Base-by-base conservation (phyloP, 2,113 vertebrate species). In the Tautogolabrus adspersus region DNA sequence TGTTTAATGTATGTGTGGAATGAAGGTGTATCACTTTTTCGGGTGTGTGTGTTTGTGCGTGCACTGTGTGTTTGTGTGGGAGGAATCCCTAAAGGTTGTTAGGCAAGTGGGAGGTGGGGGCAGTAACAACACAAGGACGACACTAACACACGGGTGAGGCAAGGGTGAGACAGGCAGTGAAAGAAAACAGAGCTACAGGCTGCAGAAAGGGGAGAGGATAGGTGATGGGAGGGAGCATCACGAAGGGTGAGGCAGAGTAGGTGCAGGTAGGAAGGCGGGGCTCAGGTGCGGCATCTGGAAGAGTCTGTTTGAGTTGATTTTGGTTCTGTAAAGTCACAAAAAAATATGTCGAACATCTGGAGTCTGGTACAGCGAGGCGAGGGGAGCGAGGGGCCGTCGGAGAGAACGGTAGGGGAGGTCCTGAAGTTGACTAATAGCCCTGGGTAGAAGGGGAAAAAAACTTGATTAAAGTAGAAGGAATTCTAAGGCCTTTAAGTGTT, bases 91-190 rank as follows among this genome's bases (percentile, higher is more conserved):
- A 70, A 72, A 26, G 52, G 62, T 74, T 67, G 60, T 55, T 60
- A 72, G 86, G 78, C 52, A 10, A 44, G 34, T n/a, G 49, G 49
- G 55, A 44, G 64, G 63, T 69, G 72, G 78, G 79, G 86, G 88
- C 82, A 81, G 92, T 89, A 90, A 73, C 47, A 49, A 89, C 81
- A 91, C 88, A 73, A 86, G 89, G 88, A 91, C 78, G 63, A 88
- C 90, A 94, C 78, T 87, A 91, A 92, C 90, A 92, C 90, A 81
- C 77, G 72, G 83, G 88, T 78, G 79, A 71, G 62, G 75, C 3
- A 1, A 66, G 61, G 68, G 56, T 10, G 49, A 30, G 72, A 59
- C 23, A 37, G 77, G 81, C 65, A 13, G 76, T 73, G 79, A 69
- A 73, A 26, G 74, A 21, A n/a, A 52, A 52, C 58, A 13, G 79